phyloP scores from a whole-genome alignment of 2,113 vertebrate species.

The Phrynosoma blainvillii region DNA sequence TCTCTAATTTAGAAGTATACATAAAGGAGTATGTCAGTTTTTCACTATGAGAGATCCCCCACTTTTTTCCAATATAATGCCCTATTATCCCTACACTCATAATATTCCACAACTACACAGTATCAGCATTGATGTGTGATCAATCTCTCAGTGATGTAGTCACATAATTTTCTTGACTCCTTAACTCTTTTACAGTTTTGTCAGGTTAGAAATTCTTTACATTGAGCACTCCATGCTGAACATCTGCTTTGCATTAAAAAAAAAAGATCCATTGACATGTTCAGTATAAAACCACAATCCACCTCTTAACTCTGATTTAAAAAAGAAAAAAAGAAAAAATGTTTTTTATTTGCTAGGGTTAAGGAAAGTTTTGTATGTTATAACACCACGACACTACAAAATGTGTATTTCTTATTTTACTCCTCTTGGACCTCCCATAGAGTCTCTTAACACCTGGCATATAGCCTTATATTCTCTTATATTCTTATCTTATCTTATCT shows the following conservation, averaged over 20 bases:
- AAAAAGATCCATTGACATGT: not conserved
- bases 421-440: not conserved
- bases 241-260: not conserved
- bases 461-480: not conserved
- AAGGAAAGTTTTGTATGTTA: not conserved
- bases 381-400: not conserved
- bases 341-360: not conserved
- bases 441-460: not conserved
- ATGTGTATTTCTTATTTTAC: not conserved
- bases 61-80: not conserved
- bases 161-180: not conserved
- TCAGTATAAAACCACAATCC: not conserved
- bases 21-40: not conserved
- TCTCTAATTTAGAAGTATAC: not conserved
- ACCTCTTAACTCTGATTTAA: not conserved
- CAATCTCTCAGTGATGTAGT: not conserved
- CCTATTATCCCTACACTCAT: not conserved
- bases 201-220: not conserved
- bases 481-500: too few species aligned
- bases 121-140: not conserved
- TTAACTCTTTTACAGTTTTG: not conserved
- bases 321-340: too few species aligned
- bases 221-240: not conserved
- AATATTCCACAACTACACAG: too few species aligned
- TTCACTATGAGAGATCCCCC: not conserved